These are phyloP conservation scores for Gymnothorax reevesii DNA, from an alignment of 2,797 vertebrate species.

Conservation along the genomic window DNA sequence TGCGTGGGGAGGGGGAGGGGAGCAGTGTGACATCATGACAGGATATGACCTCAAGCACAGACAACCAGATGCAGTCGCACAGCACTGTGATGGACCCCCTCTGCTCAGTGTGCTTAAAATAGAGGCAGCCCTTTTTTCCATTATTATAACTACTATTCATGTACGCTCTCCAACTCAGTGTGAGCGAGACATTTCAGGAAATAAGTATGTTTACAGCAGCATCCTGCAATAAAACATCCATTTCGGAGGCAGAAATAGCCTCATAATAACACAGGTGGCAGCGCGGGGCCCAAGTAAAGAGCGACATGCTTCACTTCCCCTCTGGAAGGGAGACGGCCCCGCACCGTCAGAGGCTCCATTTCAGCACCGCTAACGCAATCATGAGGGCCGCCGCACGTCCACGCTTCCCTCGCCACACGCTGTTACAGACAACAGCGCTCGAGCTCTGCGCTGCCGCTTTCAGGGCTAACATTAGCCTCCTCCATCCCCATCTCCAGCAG, in stretches of 20 bases:
- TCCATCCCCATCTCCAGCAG: not conserved
- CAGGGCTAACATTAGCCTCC: not conserved
- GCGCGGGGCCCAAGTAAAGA: not conserved
- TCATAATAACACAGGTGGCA: not conserved
- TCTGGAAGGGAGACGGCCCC: not conserved
- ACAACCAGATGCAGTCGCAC: not conserved
- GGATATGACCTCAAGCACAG: not conserved
- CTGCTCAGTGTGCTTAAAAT: not conserved
- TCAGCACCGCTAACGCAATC: not conserved
- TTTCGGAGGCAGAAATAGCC: not conserved
- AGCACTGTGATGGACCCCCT: not conserved
- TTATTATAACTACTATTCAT: not conserved
- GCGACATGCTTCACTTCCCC: not conserved
- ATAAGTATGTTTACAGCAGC: not conserved
- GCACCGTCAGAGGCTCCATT: not conserved
- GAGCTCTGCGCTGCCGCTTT: not conserved
- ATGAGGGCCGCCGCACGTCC: not conserved
- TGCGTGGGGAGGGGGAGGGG: constrained; percentile 19
- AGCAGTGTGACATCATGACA: not conserved
- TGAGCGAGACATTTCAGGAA: not conserved
- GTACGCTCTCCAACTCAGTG: not conserved
- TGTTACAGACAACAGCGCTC: not conserved
- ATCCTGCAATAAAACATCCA: not conserved
- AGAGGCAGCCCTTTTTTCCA: not conserved
- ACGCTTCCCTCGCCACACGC: not conserved